Evolutionary conservation across 2,113 vertebrate species (phyloP).

Genomic region (Spheniscus mendiculus): DNA sequence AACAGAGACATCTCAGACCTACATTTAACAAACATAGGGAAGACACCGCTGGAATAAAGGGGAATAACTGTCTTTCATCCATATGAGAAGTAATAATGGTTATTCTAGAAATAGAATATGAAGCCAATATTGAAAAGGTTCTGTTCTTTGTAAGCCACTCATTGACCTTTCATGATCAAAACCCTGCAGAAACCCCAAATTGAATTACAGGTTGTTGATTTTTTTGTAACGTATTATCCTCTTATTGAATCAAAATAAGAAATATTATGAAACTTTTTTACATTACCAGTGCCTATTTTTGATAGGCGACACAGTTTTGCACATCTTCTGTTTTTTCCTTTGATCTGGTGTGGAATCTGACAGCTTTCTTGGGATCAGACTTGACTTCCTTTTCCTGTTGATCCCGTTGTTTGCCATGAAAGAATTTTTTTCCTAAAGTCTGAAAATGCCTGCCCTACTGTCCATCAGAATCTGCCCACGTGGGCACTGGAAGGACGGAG

Average conservation of each 20-base stretch:
- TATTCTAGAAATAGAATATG: slow-evolving; percentile 9
- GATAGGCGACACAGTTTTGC: not conserved
- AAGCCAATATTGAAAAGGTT: not conserved
- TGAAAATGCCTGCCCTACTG: not conserved
- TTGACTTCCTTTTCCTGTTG: not conserved
- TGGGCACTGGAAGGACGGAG: not conserved
- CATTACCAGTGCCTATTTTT: not conserved
- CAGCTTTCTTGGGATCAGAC: not conserved
- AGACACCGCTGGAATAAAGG: slow-evolving; percentile 14
- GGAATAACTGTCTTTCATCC: slow-evolving; percentile 35
- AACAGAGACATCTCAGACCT: slow-evolving; percentile 32
- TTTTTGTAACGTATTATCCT: not conserved
- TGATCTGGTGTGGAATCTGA: not conserved
- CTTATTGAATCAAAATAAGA: not conserved
- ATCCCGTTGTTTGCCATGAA: not conserved
- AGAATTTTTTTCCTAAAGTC: not conserved
- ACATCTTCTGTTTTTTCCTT: not conserved
- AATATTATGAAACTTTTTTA: not conserved
- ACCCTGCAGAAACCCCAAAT: not conserved
- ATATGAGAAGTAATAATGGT: slow-evolving; percentile 12
- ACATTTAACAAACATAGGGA: slow-evolving; percentile 44
- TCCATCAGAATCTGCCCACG: not conserved
- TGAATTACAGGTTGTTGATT: slow-evolving; percentile 6
- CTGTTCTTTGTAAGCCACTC: slow-evolving; percentile 23
- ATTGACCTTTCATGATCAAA: slow-evolving; percentile 17